phyloP scores from a whole-genome alignment of 1,140 invertebrate species.

The Triops cancriformis region DNA sequence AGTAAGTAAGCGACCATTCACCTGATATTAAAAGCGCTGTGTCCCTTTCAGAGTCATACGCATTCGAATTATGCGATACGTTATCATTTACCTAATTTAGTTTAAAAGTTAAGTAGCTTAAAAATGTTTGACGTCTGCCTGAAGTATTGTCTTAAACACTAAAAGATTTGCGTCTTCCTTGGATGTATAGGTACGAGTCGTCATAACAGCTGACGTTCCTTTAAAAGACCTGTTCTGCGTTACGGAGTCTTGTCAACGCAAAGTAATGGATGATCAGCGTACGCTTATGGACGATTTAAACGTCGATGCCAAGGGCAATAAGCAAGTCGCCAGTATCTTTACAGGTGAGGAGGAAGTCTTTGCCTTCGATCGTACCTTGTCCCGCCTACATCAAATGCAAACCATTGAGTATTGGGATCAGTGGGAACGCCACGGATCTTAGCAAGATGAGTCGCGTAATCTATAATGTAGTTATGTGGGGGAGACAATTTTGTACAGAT shows the following conservation, averaged over 20 bases:
- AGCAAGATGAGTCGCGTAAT: not conserved
- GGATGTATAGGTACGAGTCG: constrained; percentile 53
- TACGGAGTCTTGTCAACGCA: constrained; percentile 38
- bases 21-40: too few species aligned
- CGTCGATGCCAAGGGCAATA: constrained; percentile 24
- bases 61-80: too few species aligned
- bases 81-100: not conserved
- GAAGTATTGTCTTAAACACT: constrained; percentile 26
- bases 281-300: constrained; percentile 70
- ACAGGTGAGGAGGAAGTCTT: constrained; percentile 96
- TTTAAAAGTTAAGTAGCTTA: too few species aligned
- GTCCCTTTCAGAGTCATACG: too few species aligned
- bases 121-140: constrained; percentile 20
- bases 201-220: constrained; percentile 67
- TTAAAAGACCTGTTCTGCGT: constrained; percentile 64
- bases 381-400: constrained; percentile 90
- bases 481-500: not conserved
- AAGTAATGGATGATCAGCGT: constrained; percentile 60
- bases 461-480: not conserved
- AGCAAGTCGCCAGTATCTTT: constrained; percentile 72
- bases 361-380: constrained; percentile 88
- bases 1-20: constrained; percentile 44
- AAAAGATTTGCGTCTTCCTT: constrained; percentile 24
- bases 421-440: constrained; percentile 53
- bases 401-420: constrained; percentile 82